Base-by-base conservation (phyloP, 2,888 invertebrate species). In the Sarcophaga carnaria region DNA sequence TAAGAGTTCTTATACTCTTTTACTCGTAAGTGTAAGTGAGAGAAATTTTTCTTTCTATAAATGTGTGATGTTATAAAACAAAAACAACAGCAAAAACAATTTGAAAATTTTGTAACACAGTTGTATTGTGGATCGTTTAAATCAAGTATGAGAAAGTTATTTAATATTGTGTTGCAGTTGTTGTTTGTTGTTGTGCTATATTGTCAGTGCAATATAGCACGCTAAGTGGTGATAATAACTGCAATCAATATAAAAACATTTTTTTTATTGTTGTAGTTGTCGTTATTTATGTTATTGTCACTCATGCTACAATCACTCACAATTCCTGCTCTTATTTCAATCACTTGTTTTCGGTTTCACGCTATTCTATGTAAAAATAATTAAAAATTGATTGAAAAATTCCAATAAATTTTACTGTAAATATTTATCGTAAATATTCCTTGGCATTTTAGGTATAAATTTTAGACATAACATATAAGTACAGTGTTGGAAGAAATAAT, bases 281-380 rank as follows among this genome's bases (percentile, higher is more conserved):
- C 47, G 72, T 60, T 49, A 10, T 20, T 10, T 62, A 71, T 10
- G 62, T 62, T 75, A n/a, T 76, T 54, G 59, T 6, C 14, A 59
- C 22, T 78, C 70, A 70, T 64, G 63, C 45, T 76, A 66, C 54
- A 37, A 37, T 37, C 37, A 71, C 66, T 64, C n/a, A n/a, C 14
- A 59, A 77, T 27, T 17, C 60, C n/a, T 72, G 79, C 77, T 83
- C 86, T 80, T 86, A 77, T 83, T 80, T 83, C 79, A 80, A 67
- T 67, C 54, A 80, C 37, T 37, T 37, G 37, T 37, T 37, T 37
- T 37, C 22, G 76, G 67, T 54, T 80, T 80, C 62, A 66, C 69
- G 60, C 76, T 67, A 64, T 72, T 49, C 37, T 37, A 10, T 37
- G 37, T 37, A 37, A 80, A 63, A 63, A 80, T 22, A 82, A 63